Evolutionary conservation across 2,888 invertebrate species (phyloP).

Genomic region (Choristoneura rosaceana): DNA sequence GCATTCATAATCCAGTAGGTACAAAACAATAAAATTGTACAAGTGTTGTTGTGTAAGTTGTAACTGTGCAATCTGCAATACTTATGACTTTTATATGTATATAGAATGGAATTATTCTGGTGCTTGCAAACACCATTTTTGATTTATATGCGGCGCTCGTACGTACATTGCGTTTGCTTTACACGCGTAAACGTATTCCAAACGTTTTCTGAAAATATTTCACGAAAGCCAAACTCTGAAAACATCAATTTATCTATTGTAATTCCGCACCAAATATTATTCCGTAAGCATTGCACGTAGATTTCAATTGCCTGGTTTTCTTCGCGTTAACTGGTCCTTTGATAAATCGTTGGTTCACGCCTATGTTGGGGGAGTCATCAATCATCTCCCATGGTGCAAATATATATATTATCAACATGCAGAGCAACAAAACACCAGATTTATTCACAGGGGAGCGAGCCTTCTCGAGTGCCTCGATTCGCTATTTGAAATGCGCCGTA

Average conservation of each 20-base stretch:
- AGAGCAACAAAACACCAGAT: constrained; percentile 6
- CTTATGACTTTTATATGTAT: not conserved
- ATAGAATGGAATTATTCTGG: not conserved
- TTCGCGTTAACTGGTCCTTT: constrained; percentile 13
- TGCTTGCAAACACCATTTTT: constrained; percentile 7
- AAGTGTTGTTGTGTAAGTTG: not conserved
- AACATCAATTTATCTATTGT: constrained; percentile 10
- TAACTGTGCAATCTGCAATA: too few relatives aligned
- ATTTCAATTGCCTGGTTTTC: constrained; percentile 25
- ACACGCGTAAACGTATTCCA: not conserved
- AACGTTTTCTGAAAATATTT: constrained; percentile 6
- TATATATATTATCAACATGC: not conserved
- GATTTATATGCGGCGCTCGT: constrained; percentile 22
- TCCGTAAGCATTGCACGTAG: constrained; percentile 20
- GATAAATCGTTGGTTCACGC: constrained; percentile 15
- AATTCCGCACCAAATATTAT: constrained; percentile 7
- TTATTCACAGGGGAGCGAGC: not conserved
- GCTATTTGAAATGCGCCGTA: not conserved
- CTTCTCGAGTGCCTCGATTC: not conserved
- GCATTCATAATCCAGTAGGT: not conserved
- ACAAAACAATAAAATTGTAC: not conserved
- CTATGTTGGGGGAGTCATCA: constrained; percentile 14
- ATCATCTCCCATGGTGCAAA: constrained; percentile 18
- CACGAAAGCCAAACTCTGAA: not conserved
- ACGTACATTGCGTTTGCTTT: not conserved